Conservation (phyloP, 2,113 vertebrate species). For the Turdus rufiventris region DNA sequence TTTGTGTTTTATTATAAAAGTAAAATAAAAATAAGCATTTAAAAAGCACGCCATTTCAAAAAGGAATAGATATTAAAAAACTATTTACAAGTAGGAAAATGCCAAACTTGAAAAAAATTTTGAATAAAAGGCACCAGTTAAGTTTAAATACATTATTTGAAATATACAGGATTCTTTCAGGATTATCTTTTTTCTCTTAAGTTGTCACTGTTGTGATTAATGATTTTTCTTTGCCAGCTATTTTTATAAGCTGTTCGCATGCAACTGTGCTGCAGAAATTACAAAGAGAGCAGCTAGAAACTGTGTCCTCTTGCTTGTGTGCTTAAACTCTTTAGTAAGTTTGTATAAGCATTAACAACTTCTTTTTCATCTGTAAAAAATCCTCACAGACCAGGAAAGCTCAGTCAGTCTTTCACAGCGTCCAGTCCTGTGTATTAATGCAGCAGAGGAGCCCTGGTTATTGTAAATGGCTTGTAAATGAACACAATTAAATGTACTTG, state of each 20-base stretch:
- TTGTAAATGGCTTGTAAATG: neutral
- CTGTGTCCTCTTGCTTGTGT: neutral
- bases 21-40: slow-evolving; percentile 83
- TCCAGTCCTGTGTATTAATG: neutral
- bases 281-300: neutral
- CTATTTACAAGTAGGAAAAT: slow-evolving; percentile 78
- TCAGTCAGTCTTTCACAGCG: neutral
- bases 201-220: neutral
- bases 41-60: slow-evolving; percentile 65
- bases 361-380: neutral
- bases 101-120: slow-evolving; percentile 23
- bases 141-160: slow-evolving; percentile 73
- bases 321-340: neutral
- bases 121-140: slow-evolving; percentile 31
- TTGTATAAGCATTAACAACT: neutral
- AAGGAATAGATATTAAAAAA: slow-evolving; percentile 68
- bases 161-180: slow-evolving; percentile 45
- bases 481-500: neutral
- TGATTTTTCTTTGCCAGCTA: neutral
- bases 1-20: slow-evolving; percentile 81
- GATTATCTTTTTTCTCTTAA: neutral
- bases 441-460: neutral
- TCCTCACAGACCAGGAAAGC: neutral
- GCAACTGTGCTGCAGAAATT: neutral
- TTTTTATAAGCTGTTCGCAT: neutral